Percentiles rank a stretch among this genome's conserved stretches.
These are phyloP conservation scores for Pocillopora grandis DNA, from an alignment of 92 coral and sea anemone genomes.

Conservation along the genomic window DNA sequence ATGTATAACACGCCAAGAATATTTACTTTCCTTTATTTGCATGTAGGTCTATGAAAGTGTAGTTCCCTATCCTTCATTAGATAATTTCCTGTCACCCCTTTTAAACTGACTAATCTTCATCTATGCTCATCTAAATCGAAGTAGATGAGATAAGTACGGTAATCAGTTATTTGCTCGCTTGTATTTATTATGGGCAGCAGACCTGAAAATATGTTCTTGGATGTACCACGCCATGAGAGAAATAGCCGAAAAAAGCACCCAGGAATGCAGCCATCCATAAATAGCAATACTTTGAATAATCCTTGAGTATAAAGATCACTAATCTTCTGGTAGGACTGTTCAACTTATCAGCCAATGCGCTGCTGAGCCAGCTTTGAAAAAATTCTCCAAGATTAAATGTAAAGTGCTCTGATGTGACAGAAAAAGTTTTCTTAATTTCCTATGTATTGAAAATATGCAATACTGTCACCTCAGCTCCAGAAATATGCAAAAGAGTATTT, in stretches of 20 bases:
- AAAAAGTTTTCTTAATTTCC: not conserved
- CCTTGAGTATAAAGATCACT: no score
- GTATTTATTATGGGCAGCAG: not conserved
- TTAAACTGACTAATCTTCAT: no score
- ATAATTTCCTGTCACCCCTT: no score
- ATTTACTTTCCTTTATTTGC: no score
- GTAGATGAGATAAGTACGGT: not conserved
- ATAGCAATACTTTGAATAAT: not conserved
- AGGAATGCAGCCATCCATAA: not conserved
- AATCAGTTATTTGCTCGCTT: not conserved
- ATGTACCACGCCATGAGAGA: not conserved
- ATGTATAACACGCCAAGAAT: no score
- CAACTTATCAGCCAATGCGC: no score
- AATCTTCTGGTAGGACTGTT: no score
- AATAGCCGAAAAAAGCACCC: not conserved
- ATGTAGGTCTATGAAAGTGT: no score
- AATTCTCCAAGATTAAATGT: no score
- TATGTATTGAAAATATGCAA: not conserved
- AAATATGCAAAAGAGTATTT: not conserved
- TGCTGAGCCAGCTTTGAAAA: no score
- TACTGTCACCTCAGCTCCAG: not conserved
- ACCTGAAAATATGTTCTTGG: not conserved
- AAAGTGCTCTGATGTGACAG: not conserved
- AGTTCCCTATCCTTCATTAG: no score
- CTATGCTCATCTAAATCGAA: not conserved